Percentiles rank a stretch among this genome's conserved stretches.
phyloP scores from a whole-genome alignment of 2,888 invertebrate species.

The Stegophylla sp. region DNA sequence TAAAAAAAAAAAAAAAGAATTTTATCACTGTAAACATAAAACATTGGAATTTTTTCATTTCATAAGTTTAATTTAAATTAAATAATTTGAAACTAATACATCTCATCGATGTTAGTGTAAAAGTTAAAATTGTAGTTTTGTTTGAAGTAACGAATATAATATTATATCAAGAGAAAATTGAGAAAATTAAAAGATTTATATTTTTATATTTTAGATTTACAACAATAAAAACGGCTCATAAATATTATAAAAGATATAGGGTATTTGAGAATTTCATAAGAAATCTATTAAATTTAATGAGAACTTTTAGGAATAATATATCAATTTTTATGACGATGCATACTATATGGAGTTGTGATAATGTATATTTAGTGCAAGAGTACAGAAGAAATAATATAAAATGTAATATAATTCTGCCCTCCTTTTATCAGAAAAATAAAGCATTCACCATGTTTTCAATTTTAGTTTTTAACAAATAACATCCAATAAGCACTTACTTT shows the following conservation, averaged over 20 bases:
- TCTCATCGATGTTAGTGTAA: slow-evolving; percentile 20
- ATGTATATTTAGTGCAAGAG: no score
- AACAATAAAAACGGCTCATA: not conserved
- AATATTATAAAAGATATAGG: not conserved
- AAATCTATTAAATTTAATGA: not conserved
- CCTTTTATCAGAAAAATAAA: no score
- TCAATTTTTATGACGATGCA: no score
- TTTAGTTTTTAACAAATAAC: not conserved
- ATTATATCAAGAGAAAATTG: no score
- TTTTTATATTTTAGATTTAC: not conserved
- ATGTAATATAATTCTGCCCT: no score
- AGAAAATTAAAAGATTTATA: no score
- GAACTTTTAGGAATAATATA: not conserved
- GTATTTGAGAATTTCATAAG: not conserved
- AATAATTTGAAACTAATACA: not conserved
- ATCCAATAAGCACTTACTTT: not conserved
- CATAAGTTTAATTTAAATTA: slow-evolving; percentile 3
- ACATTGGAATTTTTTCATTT: slow-evolving; percentile 24
- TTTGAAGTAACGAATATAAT: no score
- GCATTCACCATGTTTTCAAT: no score
- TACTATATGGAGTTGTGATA: no score
- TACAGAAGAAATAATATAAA: no score
- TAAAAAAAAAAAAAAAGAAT: not conserved
- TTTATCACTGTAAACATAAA: not conserved
- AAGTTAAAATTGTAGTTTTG: slow-evolving; percentile 22